Evolutionary conservation across 1,140 invertebrate species (phyloP).

Genomic region (Eupristina koningsbergeri): DNA sequence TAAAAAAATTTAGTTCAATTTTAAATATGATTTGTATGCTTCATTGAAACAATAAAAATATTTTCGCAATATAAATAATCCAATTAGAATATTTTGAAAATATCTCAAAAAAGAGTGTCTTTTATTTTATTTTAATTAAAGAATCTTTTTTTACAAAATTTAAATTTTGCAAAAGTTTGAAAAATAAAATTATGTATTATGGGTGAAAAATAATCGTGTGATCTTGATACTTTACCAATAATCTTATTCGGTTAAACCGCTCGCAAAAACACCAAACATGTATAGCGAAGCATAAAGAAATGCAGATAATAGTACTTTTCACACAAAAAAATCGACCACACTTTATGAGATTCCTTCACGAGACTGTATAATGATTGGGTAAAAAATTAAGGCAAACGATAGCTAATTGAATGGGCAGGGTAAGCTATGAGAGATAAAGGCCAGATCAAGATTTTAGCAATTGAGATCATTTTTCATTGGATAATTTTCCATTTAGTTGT

Average conservation of each 20-base stretch:
- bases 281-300: not conserved
- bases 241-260: not conserved
- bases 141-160: not conserved
- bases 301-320: not conserved
- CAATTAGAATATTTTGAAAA: no score
- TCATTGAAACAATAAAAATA: no score
- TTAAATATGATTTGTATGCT: no score
- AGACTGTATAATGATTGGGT: not conserved
- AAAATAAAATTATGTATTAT: not conserved
- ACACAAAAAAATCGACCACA: not conserved
- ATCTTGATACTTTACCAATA: not conserved
- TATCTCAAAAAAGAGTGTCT: no score
- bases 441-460: not conserved
- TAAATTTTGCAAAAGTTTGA: not conserved
- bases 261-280: not conserved
- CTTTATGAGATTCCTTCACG: not conserved
- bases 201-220: not conserved
- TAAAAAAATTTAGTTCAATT: no score
- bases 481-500: conserved; percentile 70
- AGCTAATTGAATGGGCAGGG: not conserved
- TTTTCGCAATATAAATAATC: no score
- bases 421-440: not conserved
- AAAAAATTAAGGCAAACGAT: conserved; percentile 3
- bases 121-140: no score
- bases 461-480: conserved; percentile 56